phyloP scores from a whole-genome alignment of 1,140 invertebrate genomes.

The Oreohelix idahoensis region DNA sequence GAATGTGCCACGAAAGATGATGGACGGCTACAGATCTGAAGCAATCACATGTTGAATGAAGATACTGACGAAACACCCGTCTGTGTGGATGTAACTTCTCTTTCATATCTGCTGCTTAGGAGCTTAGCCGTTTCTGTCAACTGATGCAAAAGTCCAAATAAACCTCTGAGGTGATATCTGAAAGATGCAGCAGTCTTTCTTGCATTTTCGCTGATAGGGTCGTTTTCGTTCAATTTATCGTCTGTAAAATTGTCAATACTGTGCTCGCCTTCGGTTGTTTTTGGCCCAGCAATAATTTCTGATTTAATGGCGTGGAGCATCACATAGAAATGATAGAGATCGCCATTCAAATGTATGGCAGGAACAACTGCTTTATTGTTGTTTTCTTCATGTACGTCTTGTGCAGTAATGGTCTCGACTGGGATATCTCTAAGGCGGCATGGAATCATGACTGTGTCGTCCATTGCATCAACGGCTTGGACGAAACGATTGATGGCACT shows the following conservation, averaged over 20 bases:
- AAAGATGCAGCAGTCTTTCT: constrained; percentile 57
- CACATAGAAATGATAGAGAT: constrained; percentile 59
- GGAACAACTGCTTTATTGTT: constrained; percentile 51
- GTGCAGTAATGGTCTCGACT: constrained; percentile 25
- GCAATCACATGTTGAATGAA: constrained; percentile 46
- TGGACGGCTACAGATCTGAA: neutral
- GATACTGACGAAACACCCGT: constrained; percentile 41
- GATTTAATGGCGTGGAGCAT: constrained; percentile 57
- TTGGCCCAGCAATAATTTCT: constrained; percentile 55
- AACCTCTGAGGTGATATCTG: constrained; percentile 56
- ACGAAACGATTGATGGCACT: constrained; percentile 60
- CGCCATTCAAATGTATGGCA: constrained; percentile 43
- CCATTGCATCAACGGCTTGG: constrained; percentile 59
- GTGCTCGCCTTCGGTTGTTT: constrained; percentile 19
- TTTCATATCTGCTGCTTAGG: constrained; percentile 55
- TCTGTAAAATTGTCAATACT: constrained; percentile 23
- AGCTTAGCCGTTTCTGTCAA: constrained; percentile 61
- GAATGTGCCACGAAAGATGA: neutral
- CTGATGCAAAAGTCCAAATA: constrained; percentile 58
- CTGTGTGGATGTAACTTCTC: constrained; percentile 48
- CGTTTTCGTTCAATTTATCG: constrained; percentile 35
- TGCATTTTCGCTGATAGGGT: constrained; percentile 44
- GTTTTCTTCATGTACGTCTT: constrained; percentile 48
- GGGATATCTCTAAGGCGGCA: constrained; percentile 60
- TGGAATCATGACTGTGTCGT: constrained; percentile 63